Evolutionary conservation across 2,888 invertebrate species (phyloP), one percentile per base, ranked within the genome.

Genomic region (Rhingia campestris): DNA sequence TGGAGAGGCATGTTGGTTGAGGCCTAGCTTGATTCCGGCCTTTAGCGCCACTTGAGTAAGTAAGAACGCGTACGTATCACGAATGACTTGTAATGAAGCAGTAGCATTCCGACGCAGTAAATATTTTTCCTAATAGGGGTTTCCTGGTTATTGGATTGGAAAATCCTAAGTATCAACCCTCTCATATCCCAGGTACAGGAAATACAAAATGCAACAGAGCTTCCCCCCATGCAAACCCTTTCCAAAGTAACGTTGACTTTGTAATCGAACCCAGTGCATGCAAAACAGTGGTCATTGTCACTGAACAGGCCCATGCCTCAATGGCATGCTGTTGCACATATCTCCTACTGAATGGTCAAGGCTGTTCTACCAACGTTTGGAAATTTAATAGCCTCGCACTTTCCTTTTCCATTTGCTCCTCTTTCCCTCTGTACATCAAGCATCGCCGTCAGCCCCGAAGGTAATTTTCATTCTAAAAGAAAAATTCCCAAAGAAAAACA

Each of bases 351-450:
- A 47, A 47, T 49, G 33, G 59, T 41, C 58, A 59, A 37, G 51
- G 43, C 66, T 59, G 51, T 30, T 64, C 66, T 43, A 59, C 66
- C 66, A 54, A 41, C 51, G 37, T 75, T 81, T 81, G 58, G 54
- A 70, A 81, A 81, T 53, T 66, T 75, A 70, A 81, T 75, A 75
- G 49, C 69, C 53, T 53, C 64, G 59, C 75, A 81, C 75, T 81
- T 81, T 81, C 81, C 61, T 58, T 74, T 67, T 59, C 67, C 43
- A 37, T 63, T 58, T 51, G 9, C 9, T 33, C 37, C 5, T 7
- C 53, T 37, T 5, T 41, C 49, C 39, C 30, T 39, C 35, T 2
- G 5, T 41, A 43, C 37, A 43, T 49, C 7, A 49, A 35, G 7
- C 47, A 56, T 66, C 53, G 47, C 30, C 14, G 37, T 61, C 51